These are phyloP conservation scores for Petrocephalus microphthalmus DNA, from an alignment of 2,113 vertebrate species.

Conservation along the genomic window DNA sequence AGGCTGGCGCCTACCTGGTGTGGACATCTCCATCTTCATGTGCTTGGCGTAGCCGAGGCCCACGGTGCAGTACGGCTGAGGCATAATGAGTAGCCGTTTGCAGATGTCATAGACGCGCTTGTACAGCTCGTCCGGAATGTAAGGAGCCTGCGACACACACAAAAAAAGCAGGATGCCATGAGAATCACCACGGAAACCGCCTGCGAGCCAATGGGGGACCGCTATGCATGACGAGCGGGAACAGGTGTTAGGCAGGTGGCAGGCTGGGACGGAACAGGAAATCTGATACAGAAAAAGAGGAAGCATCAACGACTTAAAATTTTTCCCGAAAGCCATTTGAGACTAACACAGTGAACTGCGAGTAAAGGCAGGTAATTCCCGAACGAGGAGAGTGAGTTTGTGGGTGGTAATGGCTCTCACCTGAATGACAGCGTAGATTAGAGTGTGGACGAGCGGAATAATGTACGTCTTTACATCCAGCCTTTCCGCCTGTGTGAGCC, in stretches of 20 bases:
- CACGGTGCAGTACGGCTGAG: constrained; percentile 78
- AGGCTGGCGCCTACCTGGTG: constrained; percentile 60
- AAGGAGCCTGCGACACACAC: constrained; percentile 63
- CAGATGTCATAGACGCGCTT: constrained; percentile 76
- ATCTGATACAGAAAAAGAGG: neutral
- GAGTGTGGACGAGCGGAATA: constrained; percentile 82
- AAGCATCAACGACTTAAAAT: neutral
- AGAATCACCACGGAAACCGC: neutral
- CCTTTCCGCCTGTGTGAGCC: constrained; percentile 68
- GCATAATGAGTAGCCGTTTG: constrained; percentile 75
- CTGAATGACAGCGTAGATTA: constrained; percentile 85
- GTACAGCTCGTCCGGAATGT: constrained; percentile 76
- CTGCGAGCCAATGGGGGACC: neutral
- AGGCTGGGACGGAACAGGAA: neutral
- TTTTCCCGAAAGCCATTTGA: neutral
- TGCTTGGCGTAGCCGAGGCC: constrained; percentile 72
- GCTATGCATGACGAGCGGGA: neutral
- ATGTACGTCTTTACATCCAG: constrained; percentile 67
- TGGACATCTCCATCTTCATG: constrained; percentile 67
- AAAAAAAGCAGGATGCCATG: neutral
- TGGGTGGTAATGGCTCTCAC: constrained; percentile 46
- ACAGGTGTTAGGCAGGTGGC: neutral
- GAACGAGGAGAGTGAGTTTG: neutral
- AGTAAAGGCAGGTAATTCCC: neutral
- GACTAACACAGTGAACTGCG: neutral